These are phyloP conservation scores for Ophiothrix spiculata DNA, from an alignment of 35 echinoderm and acorn worm species.

Conservation along the genomic window DNA sequence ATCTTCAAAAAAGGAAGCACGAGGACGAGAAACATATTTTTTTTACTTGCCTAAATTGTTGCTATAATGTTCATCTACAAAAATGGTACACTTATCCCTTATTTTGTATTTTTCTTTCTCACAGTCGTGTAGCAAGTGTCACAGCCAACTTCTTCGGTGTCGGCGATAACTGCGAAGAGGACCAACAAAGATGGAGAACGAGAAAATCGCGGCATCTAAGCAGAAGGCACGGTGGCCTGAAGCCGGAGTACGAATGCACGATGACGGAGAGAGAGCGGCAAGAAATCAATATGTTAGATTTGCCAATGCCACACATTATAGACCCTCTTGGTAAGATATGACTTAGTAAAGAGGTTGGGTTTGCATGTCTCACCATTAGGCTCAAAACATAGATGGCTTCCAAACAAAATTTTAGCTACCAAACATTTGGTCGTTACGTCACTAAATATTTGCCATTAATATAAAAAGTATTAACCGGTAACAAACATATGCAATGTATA, in stretches of 20 bases:
- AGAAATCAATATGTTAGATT: neutral
- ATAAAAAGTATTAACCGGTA: too few species aligned
- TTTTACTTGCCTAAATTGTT: too few species aligned
- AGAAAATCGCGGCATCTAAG: constrained; percentile 80
- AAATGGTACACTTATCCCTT: neutral
- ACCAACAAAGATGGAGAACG: constrained; percentile 71
- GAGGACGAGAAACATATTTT: too few species aligned
- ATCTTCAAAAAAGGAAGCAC: too few species aligned
- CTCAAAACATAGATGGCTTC: too few species aligned
- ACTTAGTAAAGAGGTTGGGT: too few species aligned
- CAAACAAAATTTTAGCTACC: too few species aligned
- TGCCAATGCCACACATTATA: constrained; percentile 73
- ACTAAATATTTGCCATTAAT: too few species aligned
- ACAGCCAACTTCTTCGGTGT: constrained; percentile 97
- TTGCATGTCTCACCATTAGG: too few species aligned
- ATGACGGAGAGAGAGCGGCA: constrained; percentile 48
- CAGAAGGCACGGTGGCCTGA: constrained; percentile 77
- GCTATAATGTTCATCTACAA: too few species aligned
- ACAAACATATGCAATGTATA: too few species aligned
- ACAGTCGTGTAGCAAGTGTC: constrained; percentile 77
- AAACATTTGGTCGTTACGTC: too few species aligned
- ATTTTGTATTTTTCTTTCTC: constrained; percentile 16
- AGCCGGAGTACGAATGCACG: constrained; percentile 58
- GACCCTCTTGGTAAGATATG: constrained; percentile 93
- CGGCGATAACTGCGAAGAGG: constrained; percentile 83